Percentiles rank a stretch among this genome's conserved stretches.
Evolutionary conservation across 64 coral and sea anemone genomes (phyloP).

Genomic region (Actinia equina): DNA sequence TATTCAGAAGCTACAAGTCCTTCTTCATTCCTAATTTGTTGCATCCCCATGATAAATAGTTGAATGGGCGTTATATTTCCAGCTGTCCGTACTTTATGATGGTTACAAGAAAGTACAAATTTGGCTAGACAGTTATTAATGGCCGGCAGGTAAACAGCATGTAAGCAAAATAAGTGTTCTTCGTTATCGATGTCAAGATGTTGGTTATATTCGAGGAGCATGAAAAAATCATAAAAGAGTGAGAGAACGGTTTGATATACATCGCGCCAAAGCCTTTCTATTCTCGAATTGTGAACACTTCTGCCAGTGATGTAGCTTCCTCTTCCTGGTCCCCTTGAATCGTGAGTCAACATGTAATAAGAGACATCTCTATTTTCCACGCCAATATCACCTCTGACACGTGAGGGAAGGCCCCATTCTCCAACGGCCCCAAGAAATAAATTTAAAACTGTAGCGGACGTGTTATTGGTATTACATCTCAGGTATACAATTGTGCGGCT

Average conservation of each 20-base stretch:
- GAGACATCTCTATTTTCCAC: slow-evolving; percentile 62
- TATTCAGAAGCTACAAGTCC: slow-evolving; percentile 37
- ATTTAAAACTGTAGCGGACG: slow-evolving; percentile 34
- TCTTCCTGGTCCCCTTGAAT: slow-evolving; percentile 43
- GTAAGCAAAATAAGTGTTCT: slow-evolving; percentile 46
- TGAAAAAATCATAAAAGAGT: slow-evolving; percentile 34
- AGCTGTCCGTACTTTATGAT: slow-evolving; percentile 57
- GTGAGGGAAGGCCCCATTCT: slow-evolving; percentile 27
- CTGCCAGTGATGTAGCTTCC: slow-evolving; percentile 58
- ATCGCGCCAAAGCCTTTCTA: slow-evolving; percentile 56
- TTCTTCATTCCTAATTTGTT: slow-evolving; percentile 42
- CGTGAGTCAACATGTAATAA: slow-evolving; percentile 45
- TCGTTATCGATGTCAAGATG: slow-evolving; percentile 30
- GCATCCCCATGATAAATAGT: slow-evolving; percentile 65
- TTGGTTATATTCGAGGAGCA: slow-evolving; percentile 23
- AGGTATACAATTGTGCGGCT: slow-evolving; percentile 35
- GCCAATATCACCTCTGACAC: slow-evolving; percentile 53
- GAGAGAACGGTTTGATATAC: slow-evolving; percentile 46
- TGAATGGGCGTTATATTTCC: slow-evolving; percentile 43
- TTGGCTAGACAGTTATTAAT: slow-evolving; percentile 43
- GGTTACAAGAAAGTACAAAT: slow-evolving; percentile 46
- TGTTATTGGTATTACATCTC: slow-evolving; percentile 19
- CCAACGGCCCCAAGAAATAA: neutral
- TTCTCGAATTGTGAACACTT: slow-evolving; percentile 57
- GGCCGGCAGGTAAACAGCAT: slow-evolving; percentile 25